Conservation (phyloP, 2,888 invertebrate species). For the Perdita meconis region DNA sequence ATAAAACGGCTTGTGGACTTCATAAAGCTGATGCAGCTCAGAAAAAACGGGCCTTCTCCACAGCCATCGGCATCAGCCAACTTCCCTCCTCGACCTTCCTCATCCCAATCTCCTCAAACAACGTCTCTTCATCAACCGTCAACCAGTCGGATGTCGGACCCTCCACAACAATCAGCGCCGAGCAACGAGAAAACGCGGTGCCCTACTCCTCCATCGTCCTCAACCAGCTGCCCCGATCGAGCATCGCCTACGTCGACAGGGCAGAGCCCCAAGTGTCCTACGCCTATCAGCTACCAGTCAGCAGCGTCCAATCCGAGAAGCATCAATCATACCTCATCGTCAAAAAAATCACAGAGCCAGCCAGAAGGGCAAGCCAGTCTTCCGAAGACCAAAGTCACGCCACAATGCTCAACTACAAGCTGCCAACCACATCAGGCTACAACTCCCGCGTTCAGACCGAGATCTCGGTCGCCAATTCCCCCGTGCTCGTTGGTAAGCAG, state of each 20-base stretch:
- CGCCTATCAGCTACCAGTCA: constrained; percentile 70
- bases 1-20: constrained; percentile 83
- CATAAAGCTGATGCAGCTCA: constrained; percentile 80
- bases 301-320: constrained; percentile 67
- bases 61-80: constrained; percentile 75
- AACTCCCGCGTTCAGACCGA: constrained; percentile 63
- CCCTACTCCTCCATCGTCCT: constrained; percentile 71
- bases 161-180: constrained; percentile 57
- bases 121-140: constrained; percentile 67
- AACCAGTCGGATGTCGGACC: constrained; percentile 63
- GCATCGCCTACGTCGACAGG: constrained; percentile 70
- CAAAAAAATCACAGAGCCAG: constrained; percentile 75
- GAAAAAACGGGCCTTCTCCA: constrained; percentile 72
- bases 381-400: constrained; percentile 59
- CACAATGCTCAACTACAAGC: constrained; percentile 68
- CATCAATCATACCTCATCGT: constrained; percentile 78
- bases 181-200: constrained; percentile 60
- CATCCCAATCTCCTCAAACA: constrained; percentile 79
- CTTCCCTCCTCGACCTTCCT: constrained; percentile 81
- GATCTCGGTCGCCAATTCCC: constrained; percentile 63
- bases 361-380: constrained; percentile 58
- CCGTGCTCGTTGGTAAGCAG: constrained; percentile 68
- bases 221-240: constrained; percentile 73
- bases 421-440: constrained; percentile 68
- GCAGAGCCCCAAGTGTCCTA: constrained; percentile 69